These are phyloP conservation scores for Terebella lapidaria DNA, from an alignment of 2,888 invertebrate species.

Conservation along the genomic window DNA sequence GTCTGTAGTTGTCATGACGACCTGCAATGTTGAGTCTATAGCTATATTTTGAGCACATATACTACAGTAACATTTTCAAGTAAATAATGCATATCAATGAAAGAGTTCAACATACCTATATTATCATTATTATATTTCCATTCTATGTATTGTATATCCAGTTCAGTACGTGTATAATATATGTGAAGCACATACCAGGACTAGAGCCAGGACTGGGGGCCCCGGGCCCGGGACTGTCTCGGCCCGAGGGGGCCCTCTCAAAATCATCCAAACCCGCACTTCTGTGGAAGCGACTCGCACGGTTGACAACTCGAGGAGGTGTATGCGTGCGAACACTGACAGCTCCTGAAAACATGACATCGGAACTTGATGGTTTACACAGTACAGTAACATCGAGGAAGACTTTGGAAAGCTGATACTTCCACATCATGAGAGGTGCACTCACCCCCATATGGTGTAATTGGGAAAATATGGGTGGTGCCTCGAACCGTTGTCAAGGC, in stretches of 20 bases:
- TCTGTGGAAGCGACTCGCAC: conserved; percentile 89
- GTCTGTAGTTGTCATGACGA: conserved; percentile 17
- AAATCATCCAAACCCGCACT: conserved; percentile 77
- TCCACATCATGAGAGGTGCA: too few species aligned
- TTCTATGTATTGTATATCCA: too few species aligned
- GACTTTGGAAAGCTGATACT: too few species aligned
- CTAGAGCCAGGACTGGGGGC: conserved; percentile 50
- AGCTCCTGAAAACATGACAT: conserved; percentile 59
- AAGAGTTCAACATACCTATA: too few species aligned
- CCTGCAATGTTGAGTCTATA: not conserved
- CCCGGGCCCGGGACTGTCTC: conserved; percentile 65
- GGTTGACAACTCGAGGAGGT: conserved; percentile 66
- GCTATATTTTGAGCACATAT: not conserved
- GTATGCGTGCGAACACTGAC: conserved; percentile 89
- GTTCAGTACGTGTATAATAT: too few species aligned
- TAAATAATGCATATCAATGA: not conserved
- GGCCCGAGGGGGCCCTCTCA: conserved; percentile 55
- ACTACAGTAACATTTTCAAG: too few species aligned
- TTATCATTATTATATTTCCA: not conserved
- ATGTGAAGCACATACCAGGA: conserved; percentile 24
- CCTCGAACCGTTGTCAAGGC: conserved; percentile 90
- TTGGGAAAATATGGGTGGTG: conserved; percentile 95
- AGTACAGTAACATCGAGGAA: too few species aligned
- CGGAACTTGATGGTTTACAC: too few species aligned
- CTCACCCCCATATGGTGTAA: conserved; percentile 85